Evolutionary conservation across 2,797 vertebrate genomes (phyloP), one percentile per base, ranked within the genome.

Genomic region (Acridotheres tristis): DNA sequence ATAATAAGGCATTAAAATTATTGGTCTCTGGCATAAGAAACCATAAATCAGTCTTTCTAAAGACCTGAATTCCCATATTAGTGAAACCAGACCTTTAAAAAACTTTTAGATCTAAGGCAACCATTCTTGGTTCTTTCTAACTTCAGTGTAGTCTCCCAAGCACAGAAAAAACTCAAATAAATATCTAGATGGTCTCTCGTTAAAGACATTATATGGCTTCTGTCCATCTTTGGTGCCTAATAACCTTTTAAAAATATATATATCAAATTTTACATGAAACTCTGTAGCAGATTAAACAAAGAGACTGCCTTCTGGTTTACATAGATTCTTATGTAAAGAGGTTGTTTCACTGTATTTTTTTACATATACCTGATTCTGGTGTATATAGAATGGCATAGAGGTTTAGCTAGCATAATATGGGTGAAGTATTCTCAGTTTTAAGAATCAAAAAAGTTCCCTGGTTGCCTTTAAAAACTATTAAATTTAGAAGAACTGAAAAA

Each of bases 311-410:
- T 76, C 17, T 15, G 30, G 11, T 51, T 77, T 43, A 13, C 30
- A 34, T 13, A 0, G 0, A 40, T 26, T 71, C 26, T 12, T 38
- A 5, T 30, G 4, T 15, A 16, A 26, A 51, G 4, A 18, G 5
- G 5, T 45, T 80, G 8, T 51, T 42, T 77, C n/a, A 57, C 22
- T 29, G 2, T 13, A 55, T 63, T 69, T 57, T n/a, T 32, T 38
- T 63, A 50, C 6, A 18, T 38, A 57, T 5, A 38, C 16, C 23
- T 57, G 10, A 25, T 74, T 89, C 27, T 51, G 14, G 47, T 50
- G 3, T 32, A 14, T 50, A 38, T 5, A 62, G 34, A 76, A 21
- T 4, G 18, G 4, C 11, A 58, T 4, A 74, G 11, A 34, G 1
- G 0, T 26, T 32, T 73, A 75, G 48, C 59, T 29, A 69, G 11